Percentiles rank a stretch among this genome's conserved stretches.
phyloP scores from a whole-genome alignment of 2,888 invertebrate species.

The Nesidiocoris tenuis region DNA sequence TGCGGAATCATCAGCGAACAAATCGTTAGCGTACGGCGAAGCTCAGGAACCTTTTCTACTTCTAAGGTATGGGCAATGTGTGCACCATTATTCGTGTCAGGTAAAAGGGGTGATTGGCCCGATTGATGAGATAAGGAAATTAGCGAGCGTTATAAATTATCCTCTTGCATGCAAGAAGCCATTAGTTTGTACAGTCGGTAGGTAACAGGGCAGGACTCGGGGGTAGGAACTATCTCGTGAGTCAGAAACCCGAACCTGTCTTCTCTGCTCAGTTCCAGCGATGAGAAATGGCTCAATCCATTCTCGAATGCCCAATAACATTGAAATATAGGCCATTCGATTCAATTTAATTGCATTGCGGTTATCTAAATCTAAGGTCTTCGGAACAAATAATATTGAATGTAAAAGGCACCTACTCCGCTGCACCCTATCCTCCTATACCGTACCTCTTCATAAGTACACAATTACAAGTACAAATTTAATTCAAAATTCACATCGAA shows the following conservation, averaged over 20 bases:
- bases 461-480: no score
- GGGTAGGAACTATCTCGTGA: neutral
- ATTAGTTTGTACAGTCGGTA: conserved; percentile 9
- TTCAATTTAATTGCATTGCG: no score
- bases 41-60: no score
- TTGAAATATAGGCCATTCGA: neutral
- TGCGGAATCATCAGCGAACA: no score
- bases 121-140: conserved; percentile 34
- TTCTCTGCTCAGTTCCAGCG: neutral
- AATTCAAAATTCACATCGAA: no score
- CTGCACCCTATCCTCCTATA: no score
- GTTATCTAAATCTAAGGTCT: no score
- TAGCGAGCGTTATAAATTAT: conserved; percentile 36
- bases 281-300: neutral
- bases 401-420: no score
- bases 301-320: neutral
- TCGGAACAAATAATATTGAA: no score
- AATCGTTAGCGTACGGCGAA: no score
- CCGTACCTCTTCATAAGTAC: no score
- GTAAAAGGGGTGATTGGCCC: neutral
- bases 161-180: conserved; percentile 30
- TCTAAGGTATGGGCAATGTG: no score
- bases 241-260: neutral
- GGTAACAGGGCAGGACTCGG: neutral
- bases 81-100: neutral